Base-by-base conservation (phyloP, 2,797 vertebrate genomes). In the Enteromius treurensis region DNA sequence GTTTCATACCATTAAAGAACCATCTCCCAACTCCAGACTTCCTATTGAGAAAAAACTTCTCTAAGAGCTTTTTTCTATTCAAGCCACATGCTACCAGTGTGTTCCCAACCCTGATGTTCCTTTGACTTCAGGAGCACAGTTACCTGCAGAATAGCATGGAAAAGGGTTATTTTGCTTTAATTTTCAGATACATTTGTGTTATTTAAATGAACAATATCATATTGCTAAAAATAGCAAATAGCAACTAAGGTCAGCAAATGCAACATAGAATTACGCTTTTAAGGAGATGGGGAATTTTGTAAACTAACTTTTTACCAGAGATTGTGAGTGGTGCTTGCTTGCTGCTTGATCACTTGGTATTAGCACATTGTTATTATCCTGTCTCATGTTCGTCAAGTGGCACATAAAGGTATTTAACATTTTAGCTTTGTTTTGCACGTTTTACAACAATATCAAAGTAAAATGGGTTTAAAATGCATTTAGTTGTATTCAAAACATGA, bases 1-100 rank as follows among this genome's bases (percentile, higher is more conserved):
- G 45, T 86, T 88, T 76, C 34, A 75, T 34, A 69, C 19, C 14
- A 68, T 64, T 34, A 67, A 81, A 79, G 47, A 77, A 86, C 78
- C 62, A 86, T 40, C 29, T 58, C 53, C 45, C 77, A 70, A 78
- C 37, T 69, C 78, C 65, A 69, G 37, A 76, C 71, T 9, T 26
- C 10, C 42, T 55, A 51, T 78, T 67, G 11, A 26, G 77, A 78
- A 69, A 40, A 69, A 73, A 58, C 60, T 82, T 29, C 5, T 21
- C 55, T 40, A 62, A 83, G 29, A 71, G 55, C 21, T 40, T 32
- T 51, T 55, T 32, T 47, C 37, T 55, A 70, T 80, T 40, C 45
- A 51, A 65, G 34, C 60, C 47, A 2, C n/a, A 45, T 47, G 60
- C 26, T 73, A 85, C 51, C 68, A 51, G 83, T 55, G 77, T 62